Evolutionary conservation across 2,113 vertebrate genomes (phyloP), one percentile per base, ranked within the genome.

Genomic region (Embiotoca jacksoni): DNA sequence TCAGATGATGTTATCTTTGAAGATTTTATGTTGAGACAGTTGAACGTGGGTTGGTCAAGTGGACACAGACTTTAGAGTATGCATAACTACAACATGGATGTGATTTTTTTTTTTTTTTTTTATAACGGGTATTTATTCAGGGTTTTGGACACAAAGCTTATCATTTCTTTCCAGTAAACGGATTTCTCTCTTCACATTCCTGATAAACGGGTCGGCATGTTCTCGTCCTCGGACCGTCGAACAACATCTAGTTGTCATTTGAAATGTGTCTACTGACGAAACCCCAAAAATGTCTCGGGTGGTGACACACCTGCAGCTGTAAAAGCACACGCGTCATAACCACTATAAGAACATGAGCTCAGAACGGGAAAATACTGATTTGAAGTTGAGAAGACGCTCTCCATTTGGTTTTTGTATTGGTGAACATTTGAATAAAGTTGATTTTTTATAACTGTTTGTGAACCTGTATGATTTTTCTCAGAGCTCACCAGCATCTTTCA

Each of bases 391-490:
- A 89, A 81, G 71, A 92, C 75, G 54, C 78, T 86, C 74, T 90
- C 84, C 85, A 88, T 89, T 91, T 91, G 86, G 87, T 92, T 94
- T 94, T 94, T 94, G 89, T 93, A 94, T 86, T 84, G 79, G 84
- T 93, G 84, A 89, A 91, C 81, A 89, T 94, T 93, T 94, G 86
- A 94, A 93, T 94, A 94, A 95, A 95, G 63, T 49, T 70, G 65
- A 85, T 82, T 82, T 88, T 23, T 90, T 92, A 82, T 89, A 82
- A 53, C 0, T 0, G 3, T 41, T 67, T 41, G 52, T 71, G 0
- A 68, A 66, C 10, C 5, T 0, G 0, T 14, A 55, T 62, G 2
- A 59, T 55, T 31, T 65, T 72, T 68, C 14, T 23, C 23, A 23
- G 23, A 23, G 23, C 36, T 64, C 3, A 44, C 52, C 23, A 23